These are phyloP conservation scores for Antigone vipio DNA, from an alignment of 2,113 vertebrate genomes.

Conservation along the genomic window DNA sequence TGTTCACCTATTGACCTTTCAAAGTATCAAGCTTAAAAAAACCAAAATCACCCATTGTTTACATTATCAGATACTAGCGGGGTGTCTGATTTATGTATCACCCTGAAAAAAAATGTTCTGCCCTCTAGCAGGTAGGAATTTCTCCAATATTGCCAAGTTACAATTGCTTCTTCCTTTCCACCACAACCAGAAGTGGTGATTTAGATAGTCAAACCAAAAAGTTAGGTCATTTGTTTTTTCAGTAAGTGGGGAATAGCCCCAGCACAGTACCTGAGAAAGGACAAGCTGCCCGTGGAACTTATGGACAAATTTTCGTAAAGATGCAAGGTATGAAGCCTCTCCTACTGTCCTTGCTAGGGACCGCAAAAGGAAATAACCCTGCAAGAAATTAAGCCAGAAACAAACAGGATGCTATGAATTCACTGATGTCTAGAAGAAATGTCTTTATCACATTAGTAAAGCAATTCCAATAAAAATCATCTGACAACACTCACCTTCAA, in stretches of 20 bases:
- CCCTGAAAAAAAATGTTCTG: background rate
- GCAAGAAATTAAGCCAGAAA: constrained; percentile 34
- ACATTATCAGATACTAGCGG: background rate
- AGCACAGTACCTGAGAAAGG: constrained; percentile 88
- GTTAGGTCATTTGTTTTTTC: background rate
- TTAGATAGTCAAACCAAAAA: background rate
- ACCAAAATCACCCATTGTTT: background rate
- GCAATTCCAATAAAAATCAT: background rate
- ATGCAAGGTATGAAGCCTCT: constrained; percentile 80
- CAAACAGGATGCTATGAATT: background rate
- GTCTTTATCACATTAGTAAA: background rate
- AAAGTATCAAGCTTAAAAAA: background rate
- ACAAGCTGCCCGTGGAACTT: constrained; percentile 90
- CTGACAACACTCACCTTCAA: constrained; percentile 83
- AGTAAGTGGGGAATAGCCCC: background rate
- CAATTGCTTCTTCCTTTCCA: background rate
- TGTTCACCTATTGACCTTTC: background rate
- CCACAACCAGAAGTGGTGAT: background rate
- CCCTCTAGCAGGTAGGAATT: background rate
- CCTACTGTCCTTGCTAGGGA: constrained; percentile 83
- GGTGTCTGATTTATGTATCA: background rate
- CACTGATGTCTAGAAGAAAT: background rate
- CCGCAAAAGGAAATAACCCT: constrained; percentile 94
- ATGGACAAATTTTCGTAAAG: constrained; percentile 86
- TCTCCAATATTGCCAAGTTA: background rate